Evolutionary conservation across 2,113 vertebrate genomes (phyloP).

Genomic region (Cryptotis parvus): DNA sequence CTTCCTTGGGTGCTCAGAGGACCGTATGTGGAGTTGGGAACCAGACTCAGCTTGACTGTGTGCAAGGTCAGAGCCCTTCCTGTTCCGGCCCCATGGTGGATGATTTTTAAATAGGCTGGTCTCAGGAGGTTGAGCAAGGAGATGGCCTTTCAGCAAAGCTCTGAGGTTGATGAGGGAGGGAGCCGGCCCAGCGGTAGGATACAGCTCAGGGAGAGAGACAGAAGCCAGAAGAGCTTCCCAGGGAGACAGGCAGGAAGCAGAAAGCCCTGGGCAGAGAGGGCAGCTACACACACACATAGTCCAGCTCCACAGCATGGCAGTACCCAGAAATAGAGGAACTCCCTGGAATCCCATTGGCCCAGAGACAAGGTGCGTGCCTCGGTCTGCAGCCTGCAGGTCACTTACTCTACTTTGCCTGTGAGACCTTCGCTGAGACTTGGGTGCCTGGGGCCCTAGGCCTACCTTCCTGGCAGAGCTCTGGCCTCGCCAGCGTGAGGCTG

Average conservation of each 20-base stretch:
- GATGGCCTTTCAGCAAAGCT: background rate
- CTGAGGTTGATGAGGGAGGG: background rate
- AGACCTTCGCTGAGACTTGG: background rate
- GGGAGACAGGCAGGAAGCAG: too few species aligned
- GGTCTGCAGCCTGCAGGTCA: too few species aligned
- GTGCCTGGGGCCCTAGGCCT: background rate
- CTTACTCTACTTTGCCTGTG: background rate
- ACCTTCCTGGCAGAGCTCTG: too few species aligned
- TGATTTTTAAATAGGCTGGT: background rate
- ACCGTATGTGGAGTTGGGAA: too few species aligned
- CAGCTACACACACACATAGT: too few species aligned
- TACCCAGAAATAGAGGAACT: background rate
- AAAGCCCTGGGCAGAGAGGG: too few species aligned
- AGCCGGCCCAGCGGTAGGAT: too few species aligned
- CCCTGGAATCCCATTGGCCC: background rate
- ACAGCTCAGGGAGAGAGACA: background rate
- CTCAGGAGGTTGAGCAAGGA: background rate
- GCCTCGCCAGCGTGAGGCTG: background rate
- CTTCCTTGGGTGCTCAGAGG: too few species aligned
- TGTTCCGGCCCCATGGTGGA: too few species aligned
- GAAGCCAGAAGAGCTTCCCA: background rate
- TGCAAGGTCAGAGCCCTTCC: too few species aligned
- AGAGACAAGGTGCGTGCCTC: too few species aligned
- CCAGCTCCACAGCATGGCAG: background rate
- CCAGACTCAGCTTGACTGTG: too few species aligned